Conservation (phyloP, 2,113 vertebrate species). For the Malaclemys terrapin region DNA sequence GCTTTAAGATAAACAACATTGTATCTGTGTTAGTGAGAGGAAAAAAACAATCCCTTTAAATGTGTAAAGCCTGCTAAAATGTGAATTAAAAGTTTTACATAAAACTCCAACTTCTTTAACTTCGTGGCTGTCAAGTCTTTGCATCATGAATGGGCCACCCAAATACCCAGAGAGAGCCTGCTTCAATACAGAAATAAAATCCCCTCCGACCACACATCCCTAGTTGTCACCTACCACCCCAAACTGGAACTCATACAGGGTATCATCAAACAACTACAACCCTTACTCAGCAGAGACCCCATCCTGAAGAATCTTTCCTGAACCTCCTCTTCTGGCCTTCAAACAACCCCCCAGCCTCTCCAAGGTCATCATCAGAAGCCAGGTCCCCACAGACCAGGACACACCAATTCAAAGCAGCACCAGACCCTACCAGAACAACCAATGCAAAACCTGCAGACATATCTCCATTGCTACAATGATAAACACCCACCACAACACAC, state of each 20-base stretch:
- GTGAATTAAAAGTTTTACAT: not conserved
- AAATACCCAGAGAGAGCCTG: not conserved
- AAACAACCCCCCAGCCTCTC: too few species aligned
- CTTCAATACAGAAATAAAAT: not conserved
- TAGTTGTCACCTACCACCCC: too few species aligned
- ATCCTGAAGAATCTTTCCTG: too few species aligned
- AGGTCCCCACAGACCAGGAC: not conserved
- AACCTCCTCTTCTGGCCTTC: too few species aligned
- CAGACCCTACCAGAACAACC: not conserved
- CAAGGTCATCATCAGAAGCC: not conserved
- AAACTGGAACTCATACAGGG: too few species aligned
- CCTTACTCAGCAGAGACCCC: too few species aligned
- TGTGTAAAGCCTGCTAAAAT: not conserved
- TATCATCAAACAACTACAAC: too few species aligned
- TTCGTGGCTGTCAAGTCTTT: not conserved
- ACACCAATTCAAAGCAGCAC: not conserved
- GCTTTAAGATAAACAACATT: not conserved
- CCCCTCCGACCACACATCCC: too few species aligned
- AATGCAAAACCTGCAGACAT: not conserved
- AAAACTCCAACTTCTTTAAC: fast-evolving
- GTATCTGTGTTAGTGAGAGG: not conserved
- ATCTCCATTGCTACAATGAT: not conserved
- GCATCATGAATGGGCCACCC: not conserved
- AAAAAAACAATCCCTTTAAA: not conserved
- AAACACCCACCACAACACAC: not conserved